Conservation (phyloP, 2,888 invertebrate species). For the Spodoptera littoralis region DNA sequence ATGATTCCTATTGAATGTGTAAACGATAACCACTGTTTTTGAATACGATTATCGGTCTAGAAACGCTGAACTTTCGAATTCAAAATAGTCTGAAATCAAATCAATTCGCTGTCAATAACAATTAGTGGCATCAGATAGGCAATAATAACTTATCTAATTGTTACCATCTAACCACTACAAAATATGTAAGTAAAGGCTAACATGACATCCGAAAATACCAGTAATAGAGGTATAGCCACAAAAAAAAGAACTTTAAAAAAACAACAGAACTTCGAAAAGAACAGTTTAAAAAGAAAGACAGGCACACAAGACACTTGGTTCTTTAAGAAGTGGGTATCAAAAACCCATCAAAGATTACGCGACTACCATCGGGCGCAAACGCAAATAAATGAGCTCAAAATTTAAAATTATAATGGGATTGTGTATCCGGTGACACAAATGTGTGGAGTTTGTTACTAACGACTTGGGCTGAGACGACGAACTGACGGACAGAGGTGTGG, state of each 20-base stretch:
- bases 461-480: constrained; percentile 85
- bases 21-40: no score
- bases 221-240: no score
- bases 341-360: constrained; percentile 83
- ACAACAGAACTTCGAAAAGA: constrained; percentile 29
- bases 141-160: no score
- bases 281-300: constrained; percentile 12
- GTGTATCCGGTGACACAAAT: constrained; percentile 89
- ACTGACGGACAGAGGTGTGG: constrained; percentile 62
- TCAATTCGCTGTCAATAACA: no score
- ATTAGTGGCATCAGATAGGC: no score
- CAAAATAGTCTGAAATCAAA: no score
- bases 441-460: constrained; percentile 89
- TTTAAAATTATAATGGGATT: constrained; percentile 89
- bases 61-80: no score
- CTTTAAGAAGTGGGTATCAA: constrained; percentile 69
- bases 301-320: constrained; percentile 3
- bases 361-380: constrained; percentile 79
- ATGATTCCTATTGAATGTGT: no score
- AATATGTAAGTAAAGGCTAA: no score
- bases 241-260: constrained; percentile 10
- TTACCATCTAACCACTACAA: no score
- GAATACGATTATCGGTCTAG: no score
- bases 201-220: no score
- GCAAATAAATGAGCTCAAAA: constrained; percentile 88